Conservation (phyloP, 2,113 vertebrate genomes). For the Athene cunicularia region DNA sequence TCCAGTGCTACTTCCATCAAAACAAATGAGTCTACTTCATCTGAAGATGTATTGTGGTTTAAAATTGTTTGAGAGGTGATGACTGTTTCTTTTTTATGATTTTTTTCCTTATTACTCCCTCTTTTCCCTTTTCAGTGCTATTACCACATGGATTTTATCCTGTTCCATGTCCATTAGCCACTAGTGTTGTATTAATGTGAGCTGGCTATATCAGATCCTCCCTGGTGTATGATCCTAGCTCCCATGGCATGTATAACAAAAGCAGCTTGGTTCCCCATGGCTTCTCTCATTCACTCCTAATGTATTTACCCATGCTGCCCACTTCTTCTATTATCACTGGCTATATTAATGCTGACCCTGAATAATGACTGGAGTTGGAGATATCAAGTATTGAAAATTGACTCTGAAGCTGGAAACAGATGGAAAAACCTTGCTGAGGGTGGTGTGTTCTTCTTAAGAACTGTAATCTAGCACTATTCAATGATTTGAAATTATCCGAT, state of each 20-base stretch:
- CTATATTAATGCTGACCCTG: neutral
- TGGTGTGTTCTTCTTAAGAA: neutral
- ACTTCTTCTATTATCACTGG: conserved; percentile 15
- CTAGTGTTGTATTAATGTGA: conserved; percentile 31
- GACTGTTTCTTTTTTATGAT: neutral
- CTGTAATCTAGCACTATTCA: neutral
- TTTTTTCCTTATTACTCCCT: neutral
- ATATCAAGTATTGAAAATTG: neutral
- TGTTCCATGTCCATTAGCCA: neutral
- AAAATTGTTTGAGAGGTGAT: conserved; percentile 18
- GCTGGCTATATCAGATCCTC: conserved; percentile 18
- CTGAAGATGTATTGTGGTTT: neutral
- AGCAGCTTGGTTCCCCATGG: conserved; percentile 5
- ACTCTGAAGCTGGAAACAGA: neutral
- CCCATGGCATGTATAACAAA: conserved; percentile 3
- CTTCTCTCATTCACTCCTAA: conserved; percentile 40
- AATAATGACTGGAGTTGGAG: neutral
- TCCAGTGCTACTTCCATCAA: neutral
- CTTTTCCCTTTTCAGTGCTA: conserved; percentile 16
- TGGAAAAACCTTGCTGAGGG: neutral
- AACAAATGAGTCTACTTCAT: neutral
- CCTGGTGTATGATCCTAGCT: conserved; percentile 26
- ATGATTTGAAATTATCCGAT: neutral
- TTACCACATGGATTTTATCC: conserved; percentile 43
- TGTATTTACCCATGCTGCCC: conserved; percentile 30